phyloP scores from a whole-genome alignment of 2,113 vertebrate genomes.

The Deroptyus accipitrinus region DNA sequence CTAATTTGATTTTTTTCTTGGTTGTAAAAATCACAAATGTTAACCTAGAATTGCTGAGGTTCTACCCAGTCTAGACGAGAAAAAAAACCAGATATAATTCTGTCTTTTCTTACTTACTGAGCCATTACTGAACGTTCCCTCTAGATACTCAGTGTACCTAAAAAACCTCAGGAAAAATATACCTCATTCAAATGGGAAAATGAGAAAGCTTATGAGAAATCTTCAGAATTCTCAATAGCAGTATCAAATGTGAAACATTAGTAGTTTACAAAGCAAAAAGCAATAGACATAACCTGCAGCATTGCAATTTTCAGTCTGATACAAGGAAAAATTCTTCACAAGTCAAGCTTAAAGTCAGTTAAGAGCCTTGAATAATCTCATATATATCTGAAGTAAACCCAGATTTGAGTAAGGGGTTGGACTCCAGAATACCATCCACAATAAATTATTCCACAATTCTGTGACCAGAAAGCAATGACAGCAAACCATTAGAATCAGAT shows the following conservation, averaged over 20 bases:
- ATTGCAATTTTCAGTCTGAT: neutral
- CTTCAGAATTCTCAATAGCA: neutral
- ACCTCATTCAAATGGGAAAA: neutral
- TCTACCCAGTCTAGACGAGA: neutral
- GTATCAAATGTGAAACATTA: neutral
- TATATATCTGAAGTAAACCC: neutral
- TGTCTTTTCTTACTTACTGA: neutral
- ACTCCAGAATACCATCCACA: neutral
- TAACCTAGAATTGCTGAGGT: neutral
- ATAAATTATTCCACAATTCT: neutral
- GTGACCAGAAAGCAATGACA: neutral
- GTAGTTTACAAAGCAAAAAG: neutral
- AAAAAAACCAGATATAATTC: neutral
- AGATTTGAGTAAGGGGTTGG: neutral
- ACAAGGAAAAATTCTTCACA: neutral
- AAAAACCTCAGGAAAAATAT: too few relatives aligned
- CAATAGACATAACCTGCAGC: neutral
- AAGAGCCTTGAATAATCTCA: neutral
- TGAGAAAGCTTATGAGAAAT: neutral
- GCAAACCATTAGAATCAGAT: neutral
- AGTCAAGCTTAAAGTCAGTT: neutral
- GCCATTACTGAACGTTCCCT: neutral
- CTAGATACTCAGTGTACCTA: neutral
- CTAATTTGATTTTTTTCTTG: neutral
- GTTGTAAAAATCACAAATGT: neutral